Evolutionary conservation across 2,797 vertebrate species (phyloP).

Genomic region (Eospalax fontanierii): DNA sequence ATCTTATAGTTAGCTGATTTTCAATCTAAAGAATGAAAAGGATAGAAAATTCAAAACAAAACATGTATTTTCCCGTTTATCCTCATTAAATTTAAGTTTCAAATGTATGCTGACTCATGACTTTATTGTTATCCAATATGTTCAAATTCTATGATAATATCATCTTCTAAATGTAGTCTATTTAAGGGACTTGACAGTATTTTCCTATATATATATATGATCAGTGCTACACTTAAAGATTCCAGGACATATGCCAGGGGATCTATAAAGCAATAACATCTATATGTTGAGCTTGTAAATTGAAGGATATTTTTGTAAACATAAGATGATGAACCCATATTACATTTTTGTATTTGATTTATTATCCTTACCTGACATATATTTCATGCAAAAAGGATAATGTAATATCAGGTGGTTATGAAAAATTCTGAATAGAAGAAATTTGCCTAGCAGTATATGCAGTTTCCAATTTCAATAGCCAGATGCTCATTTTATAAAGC

Average conservation of each 20-base stretch:
- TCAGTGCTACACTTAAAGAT: neutral
- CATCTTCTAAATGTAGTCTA: neutral
- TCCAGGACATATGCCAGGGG: neutral
- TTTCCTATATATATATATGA: no score
- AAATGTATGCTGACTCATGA: neutral
- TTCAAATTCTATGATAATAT: neutral
- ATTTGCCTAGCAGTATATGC: neutral
- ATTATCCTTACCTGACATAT: conserved; percentile 29
- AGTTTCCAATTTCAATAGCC: conserved; percentile 49
- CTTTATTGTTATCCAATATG: neutral
- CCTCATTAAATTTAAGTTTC: neutral
- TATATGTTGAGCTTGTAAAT: neutral
- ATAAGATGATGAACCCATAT: neutral
- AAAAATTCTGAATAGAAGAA: neutral
- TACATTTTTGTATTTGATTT: conserved; percentile 61
- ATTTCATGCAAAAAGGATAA: conserved; percentile 45
- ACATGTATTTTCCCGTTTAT: neutral
- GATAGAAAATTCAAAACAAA: neutral
- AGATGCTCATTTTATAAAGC: conserved; percentile 5
- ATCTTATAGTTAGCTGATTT: neutral
- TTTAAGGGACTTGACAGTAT: neutral
- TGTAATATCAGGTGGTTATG: conserved; percentile 22
- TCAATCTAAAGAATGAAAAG: neutral
- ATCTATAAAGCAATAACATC: neutral
- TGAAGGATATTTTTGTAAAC: conserved; percentile 21